A percentile compares a stretch with the other conserved stretches of the same genome.
Evolutionary conservation across 2,888 invertebrate genomes (phyloP).

Genomic region (Drosophila pseudotakahashii): DNA sequence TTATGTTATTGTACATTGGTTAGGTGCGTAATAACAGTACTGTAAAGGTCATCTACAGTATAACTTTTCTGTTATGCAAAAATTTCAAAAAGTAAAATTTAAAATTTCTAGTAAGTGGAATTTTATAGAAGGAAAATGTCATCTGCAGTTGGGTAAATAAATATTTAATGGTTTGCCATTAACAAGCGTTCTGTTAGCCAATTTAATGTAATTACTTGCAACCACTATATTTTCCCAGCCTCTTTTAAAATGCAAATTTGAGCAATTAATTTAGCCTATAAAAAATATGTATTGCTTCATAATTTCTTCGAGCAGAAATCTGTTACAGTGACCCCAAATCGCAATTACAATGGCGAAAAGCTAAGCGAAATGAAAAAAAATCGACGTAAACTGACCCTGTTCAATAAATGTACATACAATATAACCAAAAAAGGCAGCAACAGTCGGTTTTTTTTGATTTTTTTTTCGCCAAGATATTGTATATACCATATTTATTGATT

Average conservation of each 20-base stretch:
- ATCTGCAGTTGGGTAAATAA: too few relatives aligned
- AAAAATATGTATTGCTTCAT: too few relatives aligned
- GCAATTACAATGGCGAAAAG: slow-evolving; percentile 2
- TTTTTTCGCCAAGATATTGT: not conserved
- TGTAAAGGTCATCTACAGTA: not conserved
- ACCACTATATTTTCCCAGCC: not conserved
- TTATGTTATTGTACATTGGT: not conserved
- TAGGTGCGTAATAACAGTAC: slow-evolving; percentile 9
- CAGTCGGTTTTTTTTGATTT: not conserved
- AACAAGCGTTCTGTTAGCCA: not conserved
- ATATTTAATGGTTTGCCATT: too few relatives aligned
- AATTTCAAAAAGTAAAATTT: too few relatives aligned
- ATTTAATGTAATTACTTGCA: not conserved
- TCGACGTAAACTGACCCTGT: slow-evolving; percentile 7
- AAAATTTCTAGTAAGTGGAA: too few relatives aligned
- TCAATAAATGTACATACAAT: not conserved
- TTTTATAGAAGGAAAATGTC: too few relatives aligned
- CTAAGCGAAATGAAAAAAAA: not conserved
- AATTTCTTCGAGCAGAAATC: too few relatives aligned
- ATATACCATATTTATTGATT: slow-evolving; percentile 18
- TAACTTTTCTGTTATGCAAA: slow-evolving; percentile 5
- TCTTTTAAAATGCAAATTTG: not conserved
- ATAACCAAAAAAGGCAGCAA: slow-evolving; percentile 7
- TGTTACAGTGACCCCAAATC: slow-evolving; percentile 11
- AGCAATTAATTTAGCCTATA: not conserved